Percentiles rank a stretch among this genome's conserved stretches.
Evolutionary conservation across 2,888 invertebrate species (phyloP).

Genomic region (Heteropelma amictum): DNA sequence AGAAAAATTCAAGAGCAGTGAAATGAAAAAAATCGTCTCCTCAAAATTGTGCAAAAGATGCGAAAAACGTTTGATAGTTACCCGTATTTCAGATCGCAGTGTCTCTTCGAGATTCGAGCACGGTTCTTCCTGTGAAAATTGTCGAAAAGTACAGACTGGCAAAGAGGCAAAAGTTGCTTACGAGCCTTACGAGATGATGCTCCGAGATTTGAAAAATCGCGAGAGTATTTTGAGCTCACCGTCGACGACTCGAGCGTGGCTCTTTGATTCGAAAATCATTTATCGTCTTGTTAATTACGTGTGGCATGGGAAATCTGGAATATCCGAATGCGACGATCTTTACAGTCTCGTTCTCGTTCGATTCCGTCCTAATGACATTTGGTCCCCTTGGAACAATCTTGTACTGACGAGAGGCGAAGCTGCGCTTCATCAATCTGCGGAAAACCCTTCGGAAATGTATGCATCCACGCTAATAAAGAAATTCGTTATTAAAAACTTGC

Average conservation of each 20-base stretch:
- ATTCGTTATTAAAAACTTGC: conserved; percentile 83
- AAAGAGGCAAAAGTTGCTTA: conserved; percentile 61
- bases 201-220: conserved; percentile 85
- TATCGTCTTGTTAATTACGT: conserved; percentile 90
- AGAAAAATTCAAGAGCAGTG: background rate
- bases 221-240: conserved; percentile 72
- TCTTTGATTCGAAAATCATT: conserved; percentile 88
- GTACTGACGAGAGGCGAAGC: conserved; percentile 90
- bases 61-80: conserved; percentile 52
- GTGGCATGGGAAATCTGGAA: conserved; percentile 92
- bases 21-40: background rate
- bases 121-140: conserved; percentile 54
- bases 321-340: conserved; percentile 88
- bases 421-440: conserved; percentile 85
- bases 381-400: conserved; percentile 97
- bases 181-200: conserved; percentile 85
- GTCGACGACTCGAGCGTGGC: conserved; percentile 82
- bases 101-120: background rate
- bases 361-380: conserved; percentile 87
- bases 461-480: conserved; percentile 84
- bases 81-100: background rate
- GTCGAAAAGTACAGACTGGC: conserved; percentile 47
- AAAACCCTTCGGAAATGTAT: conserved; percentile 78
- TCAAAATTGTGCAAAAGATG: conserved; percentile 54
- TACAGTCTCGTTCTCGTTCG: conserved; percentile 87